A percentile compares a stretch with the other conserved stretches of the same genome.
These are phyloP conservation scores for Andrena trimmerana DNA, from an alignment of 2,888 invertebrate genomes.

Conservation along the genomic window DNA sequence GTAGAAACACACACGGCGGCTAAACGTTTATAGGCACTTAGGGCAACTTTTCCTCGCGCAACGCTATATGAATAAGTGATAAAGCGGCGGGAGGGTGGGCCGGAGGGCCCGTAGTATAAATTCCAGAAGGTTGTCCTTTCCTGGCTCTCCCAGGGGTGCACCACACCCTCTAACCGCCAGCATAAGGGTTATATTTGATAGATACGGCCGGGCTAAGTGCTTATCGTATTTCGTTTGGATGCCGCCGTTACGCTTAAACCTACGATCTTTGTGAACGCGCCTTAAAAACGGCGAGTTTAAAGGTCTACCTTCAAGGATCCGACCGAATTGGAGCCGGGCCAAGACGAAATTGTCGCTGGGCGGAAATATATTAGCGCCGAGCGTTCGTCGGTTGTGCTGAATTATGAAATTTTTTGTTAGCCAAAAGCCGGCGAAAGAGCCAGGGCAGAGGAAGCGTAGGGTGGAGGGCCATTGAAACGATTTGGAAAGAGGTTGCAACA, in stretches of 20 bases:
- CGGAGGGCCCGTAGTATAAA: conserved; percentile 79
- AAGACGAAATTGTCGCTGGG: conserved; percentile 32
- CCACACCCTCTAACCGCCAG: conserved; percentile 63
- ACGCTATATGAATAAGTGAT: conserved; percentile 84
- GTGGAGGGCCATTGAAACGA: conserved; percentile 4
- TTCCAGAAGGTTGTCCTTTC: conserved; percentile 82
- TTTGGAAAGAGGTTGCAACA: conserved; percentile 1
- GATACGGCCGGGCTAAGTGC: conserved; percentile 83
- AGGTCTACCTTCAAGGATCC: conserved; percentile 32
- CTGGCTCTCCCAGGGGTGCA: conserved; percentile 79
- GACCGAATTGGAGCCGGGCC: conserved; percentile 41
- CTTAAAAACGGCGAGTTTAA: conserved; percentile 63
- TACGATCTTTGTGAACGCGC: conserved; percentile 63
- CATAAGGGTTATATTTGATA: conserved; percentile 84
- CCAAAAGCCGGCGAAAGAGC: neutral
- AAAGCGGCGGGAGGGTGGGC: conserved; percentile 72
- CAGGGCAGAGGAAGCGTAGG: neutral
- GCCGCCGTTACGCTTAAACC: conserved; percentile 48
- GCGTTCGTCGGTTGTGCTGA: conserved; percentile 27
- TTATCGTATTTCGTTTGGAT: conserved; percentile 83
- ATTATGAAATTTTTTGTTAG: conserved; percentile 58
- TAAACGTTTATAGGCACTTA: conserved; percentile 84
- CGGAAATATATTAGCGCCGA: conserved; percentile 44
- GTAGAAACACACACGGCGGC: conserved; percentile 75
- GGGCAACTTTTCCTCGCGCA: conserved; percentile 82